Percentiles rank a stretch among this genome's conserved stretches.
Evolutionary conservation across 2,113 vertebrate genomes (phyloP).

Genomic region (Aspiorhynchus laticeps): DNA sequence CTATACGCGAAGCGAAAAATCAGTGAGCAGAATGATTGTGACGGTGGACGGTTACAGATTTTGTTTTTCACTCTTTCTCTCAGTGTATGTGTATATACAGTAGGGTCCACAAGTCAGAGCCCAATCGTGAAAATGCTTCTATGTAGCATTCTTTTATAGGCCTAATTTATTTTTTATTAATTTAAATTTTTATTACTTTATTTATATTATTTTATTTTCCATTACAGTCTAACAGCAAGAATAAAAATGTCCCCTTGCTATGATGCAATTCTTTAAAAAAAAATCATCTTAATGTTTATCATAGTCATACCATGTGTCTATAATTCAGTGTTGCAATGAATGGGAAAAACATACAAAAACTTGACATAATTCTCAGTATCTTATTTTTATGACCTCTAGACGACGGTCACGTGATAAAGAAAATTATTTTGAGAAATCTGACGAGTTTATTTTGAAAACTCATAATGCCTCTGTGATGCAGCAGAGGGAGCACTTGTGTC

Average conservation of each 20-base stretch:
- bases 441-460: not conserved
- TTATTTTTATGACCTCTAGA: not conserved
- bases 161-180: too few relatives aligned
- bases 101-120: too few relatives aligned
- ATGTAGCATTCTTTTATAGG: too few relatives aligned
- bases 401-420: not conserved
- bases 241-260: not conserved
- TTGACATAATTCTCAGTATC: not conserved
- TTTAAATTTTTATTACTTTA: not conserved
- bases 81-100: not conserved
- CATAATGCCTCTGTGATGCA: constrained; percentile 59
- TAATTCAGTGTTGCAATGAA: not conserved
- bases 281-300: not conserved
- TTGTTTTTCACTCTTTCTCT: not conserved
- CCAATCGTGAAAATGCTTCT: too few relatives aligned
- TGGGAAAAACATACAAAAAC: not conserved
- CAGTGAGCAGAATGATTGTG: not conserved
- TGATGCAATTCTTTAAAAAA: not conserved
- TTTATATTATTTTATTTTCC: too few relatives aligned
- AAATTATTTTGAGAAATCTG: not conserved
- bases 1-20: constrained; percentile 12
- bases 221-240: not conserved
- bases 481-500: constrained; percentile 34
- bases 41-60: not conserved
- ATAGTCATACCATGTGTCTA: not conserved